phyloP scores from a whole-genome alignment of 2,113 vertebrate genomes.

The Arothron firmamentum region DNA sequence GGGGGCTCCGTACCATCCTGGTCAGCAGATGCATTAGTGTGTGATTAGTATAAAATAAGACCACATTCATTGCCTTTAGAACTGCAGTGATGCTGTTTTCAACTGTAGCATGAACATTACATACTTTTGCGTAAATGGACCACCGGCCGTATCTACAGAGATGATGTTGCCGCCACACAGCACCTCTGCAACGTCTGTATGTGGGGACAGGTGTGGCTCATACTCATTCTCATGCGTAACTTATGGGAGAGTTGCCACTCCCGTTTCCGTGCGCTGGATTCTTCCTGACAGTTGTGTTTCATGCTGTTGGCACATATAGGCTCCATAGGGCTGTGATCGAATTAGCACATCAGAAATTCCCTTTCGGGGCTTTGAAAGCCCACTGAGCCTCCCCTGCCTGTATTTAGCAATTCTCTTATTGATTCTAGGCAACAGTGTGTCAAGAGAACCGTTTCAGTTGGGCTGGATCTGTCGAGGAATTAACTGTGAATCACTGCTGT shows the following conservation, averaged over 20 bases:
- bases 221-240: not conserved
- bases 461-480: conserved; percentile 11
- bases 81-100: no score
- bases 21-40: no score
- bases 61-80: no score
- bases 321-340: conserved; percentile 37
- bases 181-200: no score
- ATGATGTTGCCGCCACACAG: no score
- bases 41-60: no score
- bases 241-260: conserved; percentile 7
- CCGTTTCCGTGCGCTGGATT: conserved; percentile 18
- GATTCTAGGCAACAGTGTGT: conserved; percentile 19
- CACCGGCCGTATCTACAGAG: no score
- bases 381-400: conserved; percentile 25
- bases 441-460: conserved; percentile 2
- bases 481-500: not conserved
- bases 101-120: no score
- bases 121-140: no score
- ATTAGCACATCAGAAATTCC: conserved; percentile 54
- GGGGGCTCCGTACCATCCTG: no score
- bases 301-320: conserved; percentile 34
- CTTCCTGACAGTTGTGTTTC: conserved; percentile 30
- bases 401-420: conserved; percentile 48
- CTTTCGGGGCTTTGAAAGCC: conserved; percentile 31
- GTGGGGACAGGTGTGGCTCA: not conserved